Evolutionary conservation across 2,113 vertebrate species (phyloP), one percentile per base, ranked within the genome.

Genomic region (Potamarius usumacintae): DNA sequence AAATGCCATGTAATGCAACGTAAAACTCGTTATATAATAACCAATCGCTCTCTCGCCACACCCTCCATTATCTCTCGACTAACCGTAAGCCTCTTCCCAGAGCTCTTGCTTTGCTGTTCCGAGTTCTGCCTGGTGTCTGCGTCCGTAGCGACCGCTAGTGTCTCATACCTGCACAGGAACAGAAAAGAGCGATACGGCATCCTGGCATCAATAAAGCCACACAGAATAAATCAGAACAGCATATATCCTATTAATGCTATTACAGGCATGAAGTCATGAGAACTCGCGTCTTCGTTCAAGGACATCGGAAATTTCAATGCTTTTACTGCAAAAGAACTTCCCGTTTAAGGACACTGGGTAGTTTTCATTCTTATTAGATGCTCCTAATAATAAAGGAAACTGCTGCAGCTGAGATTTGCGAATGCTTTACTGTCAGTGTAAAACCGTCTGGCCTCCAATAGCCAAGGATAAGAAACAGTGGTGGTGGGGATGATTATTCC

Each of bases 121-220:
- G 94, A 91, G 90, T 98, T 97, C 89, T 97, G 95, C 89, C 94
- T 96, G 90, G 92, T 96, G 92, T 98, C 97, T 82, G 97, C 97
- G 83, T 99, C 98, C 42, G 97, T 97, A 0, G 98, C 97, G 92
- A 99, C 97, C 42, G 97, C 97, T 90, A 99, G 94, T 12, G 97
- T 97, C 93, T 99, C 97, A 90, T 99, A 99, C 93, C 98, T 99
- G 93, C 91, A 71, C 69, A 85, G 34, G 71, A 89, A 58, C 60
- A 83, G 65, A 30, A 12, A 67, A 34, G 65, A 53, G 85, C 82
- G 85, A 50, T 48, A 18, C 17, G 17, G 52, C 83, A 90, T 87
- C 17, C 14, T 17, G 17, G 52, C 83, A 90, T 87, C 17, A 78
- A 85, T 81, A 89, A 27, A 83, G 12, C 60, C 22, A 27, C 42